Evolutionary conservation across 2,113 vertebrate genomes (phyloP).

Genomic region (Psittacula cyanocephala): DNA sequence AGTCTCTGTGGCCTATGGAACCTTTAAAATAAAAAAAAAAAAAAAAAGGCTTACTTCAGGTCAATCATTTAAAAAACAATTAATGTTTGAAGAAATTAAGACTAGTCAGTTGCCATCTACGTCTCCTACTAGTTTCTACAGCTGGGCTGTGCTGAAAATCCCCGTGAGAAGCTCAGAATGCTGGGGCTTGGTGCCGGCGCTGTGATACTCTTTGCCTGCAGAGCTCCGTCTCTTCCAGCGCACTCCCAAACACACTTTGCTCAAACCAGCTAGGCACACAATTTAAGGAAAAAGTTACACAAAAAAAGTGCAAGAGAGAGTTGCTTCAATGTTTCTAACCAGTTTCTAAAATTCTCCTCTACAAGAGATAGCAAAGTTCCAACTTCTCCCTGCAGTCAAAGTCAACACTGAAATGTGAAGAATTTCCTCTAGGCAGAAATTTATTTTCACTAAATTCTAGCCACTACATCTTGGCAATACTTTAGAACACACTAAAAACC

Average conservation of each 20-base stretch:
- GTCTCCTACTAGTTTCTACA: background rate
- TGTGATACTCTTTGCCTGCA: background rate
- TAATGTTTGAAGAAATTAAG: background rate
- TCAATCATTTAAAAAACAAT: background rate
- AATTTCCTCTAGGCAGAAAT: background rate
- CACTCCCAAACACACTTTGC: background rate
- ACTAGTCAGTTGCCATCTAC: background rate
- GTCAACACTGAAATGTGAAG: background rate
- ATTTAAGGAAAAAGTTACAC: background rate
- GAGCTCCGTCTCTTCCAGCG: background rate
- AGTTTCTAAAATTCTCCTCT: background rate
- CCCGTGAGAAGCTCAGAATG: background rate
- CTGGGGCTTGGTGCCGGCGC: fast-evolving
- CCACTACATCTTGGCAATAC: background rate
- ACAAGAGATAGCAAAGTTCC: background rate
- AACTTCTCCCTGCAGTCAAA: background rate
- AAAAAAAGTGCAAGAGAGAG: background rate
- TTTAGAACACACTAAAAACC: background rate
- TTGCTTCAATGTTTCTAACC: background rate
- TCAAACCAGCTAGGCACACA: background rate
- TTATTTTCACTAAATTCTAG: background rate
- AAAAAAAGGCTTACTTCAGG: background rate
- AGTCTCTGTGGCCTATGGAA: background rate
- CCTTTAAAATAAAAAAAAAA: background rate
- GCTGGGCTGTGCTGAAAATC: background rate